phyloP scores from a whole-genome alignment of 1,140 invertebrate species.

The Gonatopus flavifemur region DNA sequence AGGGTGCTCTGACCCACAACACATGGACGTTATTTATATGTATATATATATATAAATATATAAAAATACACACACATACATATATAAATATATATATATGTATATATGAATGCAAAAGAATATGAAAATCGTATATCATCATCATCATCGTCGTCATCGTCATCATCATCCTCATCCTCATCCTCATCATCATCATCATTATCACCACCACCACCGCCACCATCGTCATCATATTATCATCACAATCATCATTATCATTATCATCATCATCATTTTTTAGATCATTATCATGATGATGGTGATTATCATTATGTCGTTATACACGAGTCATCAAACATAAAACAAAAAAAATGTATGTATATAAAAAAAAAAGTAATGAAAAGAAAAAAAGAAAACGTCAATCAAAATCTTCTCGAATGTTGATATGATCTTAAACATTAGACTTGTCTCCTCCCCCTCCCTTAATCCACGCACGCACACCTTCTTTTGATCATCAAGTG shows the following conservation, averaged over 20 bases:
- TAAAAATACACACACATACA: neutral
- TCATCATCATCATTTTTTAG: no score
- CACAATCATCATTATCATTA: no score
- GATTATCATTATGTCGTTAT: no score
- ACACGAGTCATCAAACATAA: neutral
- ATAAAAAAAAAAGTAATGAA: no score
- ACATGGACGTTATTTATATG: constrained; percentile 53
- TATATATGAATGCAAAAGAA: neutral
- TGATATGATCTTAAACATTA: constrained; percentile 12
- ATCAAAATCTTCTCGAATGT: no score
- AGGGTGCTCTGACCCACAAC: constrained; percentile 60
- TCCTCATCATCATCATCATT: no score
- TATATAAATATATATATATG: neutral
- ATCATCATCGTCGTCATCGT: no score
- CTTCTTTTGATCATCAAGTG: no score
- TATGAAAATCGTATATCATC: neutral
- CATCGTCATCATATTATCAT: no score
- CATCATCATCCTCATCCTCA: no score
- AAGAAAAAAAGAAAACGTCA: constrained; percentile 33
- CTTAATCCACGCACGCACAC: constrained; percentile 49
- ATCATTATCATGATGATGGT: no score
- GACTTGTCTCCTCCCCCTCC: constrained; percentile 38
- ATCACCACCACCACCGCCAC: no score
- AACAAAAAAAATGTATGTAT: neutral
- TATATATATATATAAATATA: constrained; percentile 8